Conservation (phyloP, 2,888 invertebrate species). For the Dryococelus australis region DNA sequence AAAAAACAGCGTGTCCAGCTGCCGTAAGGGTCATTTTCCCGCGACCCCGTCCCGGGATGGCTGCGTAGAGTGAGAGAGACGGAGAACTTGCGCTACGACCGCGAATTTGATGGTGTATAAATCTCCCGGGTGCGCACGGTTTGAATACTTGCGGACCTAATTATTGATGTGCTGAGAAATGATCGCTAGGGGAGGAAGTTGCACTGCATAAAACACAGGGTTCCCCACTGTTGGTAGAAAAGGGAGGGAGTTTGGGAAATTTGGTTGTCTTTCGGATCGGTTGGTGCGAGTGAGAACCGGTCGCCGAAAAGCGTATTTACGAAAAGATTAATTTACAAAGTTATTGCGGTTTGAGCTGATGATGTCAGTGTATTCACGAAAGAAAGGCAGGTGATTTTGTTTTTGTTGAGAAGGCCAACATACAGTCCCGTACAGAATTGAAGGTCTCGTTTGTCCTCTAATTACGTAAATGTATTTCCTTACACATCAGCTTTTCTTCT, state of each 20-base stretch:
- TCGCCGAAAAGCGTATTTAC: not conserved
- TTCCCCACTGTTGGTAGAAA: not conserved
- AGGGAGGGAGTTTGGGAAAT: not conserved
- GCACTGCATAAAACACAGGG: conserved; percentile 32
- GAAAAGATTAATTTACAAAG: not conserved
- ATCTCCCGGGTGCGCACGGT: not conserved
- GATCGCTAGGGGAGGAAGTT: conserved; percentile 27
- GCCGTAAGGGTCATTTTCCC: not conserved
- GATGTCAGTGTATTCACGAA: too few relatives aligned
- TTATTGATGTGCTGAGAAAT: conserved; percentile 27
- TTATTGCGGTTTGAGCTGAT: not conserved
- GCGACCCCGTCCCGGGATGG: not conserved
- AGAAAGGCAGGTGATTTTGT: too few relatives aligned
- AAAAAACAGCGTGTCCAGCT: not conserved
- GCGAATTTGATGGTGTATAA: conserved; percentile 16
- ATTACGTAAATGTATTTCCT: too few relatives aligned
- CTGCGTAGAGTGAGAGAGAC: not conserved
- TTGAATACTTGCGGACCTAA: conserved; percentile 17
- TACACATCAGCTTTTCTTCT: too few relatives aligned
- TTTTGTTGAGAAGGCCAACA: too few relatives aligned
- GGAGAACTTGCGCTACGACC: conserved; percentile 1
- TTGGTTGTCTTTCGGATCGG: not conserved
- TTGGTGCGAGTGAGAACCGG: not conserved
- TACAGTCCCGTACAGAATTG: too few relatives aligned
- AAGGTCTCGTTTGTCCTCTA: too few relatives aligned